Conservation (phyloP, 2,888 invertebrate species). For the Scaptodrosophila latifasciaeformis region DNA sequence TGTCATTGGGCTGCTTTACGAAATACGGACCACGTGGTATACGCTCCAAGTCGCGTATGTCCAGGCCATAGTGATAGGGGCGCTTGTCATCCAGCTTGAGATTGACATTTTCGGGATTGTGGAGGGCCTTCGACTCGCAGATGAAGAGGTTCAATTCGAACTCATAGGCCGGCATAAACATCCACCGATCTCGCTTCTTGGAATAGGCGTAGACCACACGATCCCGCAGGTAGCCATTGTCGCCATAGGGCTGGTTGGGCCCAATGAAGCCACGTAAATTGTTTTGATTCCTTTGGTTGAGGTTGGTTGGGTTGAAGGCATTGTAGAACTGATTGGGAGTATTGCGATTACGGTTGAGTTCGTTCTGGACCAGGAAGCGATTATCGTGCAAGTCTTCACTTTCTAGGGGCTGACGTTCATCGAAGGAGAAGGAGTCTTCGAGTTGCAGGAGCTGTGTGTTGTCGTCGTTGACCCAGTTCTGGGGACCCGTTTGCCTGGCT, state of each 20-base stretch:
- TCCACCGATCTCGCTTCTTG: slow-evolving; percentile 85
- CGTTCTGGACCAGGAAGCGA: slow-evolving; percentile 69
- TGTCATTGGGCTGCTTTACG: slow-evolving; percentile 87
- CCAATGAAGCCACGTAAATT: slow-evolving; percentile 63
- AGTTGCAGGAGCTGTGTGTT: slow-evolving; percentile 85
- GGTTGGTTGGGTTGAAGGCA: slow-evolving; percentile 42
- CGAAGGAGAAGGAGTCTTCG: slow-evolving; percentile 88
- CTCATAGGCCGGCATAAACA: slow-evolving; percentile 87
- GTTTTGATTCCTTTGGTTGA: slow-evolving; percentile 62
- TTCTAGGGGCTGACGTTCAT: slow-evolving; percentile 76
- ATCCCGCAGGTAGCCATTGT: slow-evolving; percentile 78
- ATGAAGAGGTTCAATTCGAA: slow-evolving; percentile 87
- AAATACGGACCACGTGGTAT: slow-evolving; percentile 93
- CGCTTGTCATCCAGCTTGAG: slow-evolving; percentile 85
- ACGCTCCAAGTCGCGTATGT: slow-evolving; percentile 85
- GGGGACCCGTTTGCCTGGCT: slow-evolving; percentile 83
- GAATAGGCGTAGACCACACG: slow-evolving; percentile 88
- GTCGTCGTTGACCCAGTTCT: slow-evolving; percentile 91
- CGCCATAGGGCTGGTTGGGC: slow-evolving; percentile 56
- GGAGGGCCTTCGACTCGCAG: slow-evolving; percentile 80
- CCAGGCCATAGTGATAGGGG: slow-evolving; percentile 89
- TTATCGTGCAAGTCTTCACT: slow-evolving; percentile 73
- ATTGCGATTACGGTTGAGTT: slow-evolving; percentile 49
- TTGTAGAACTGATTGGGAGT: slow-evolving; percentile 65
- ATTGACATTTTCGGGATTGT: slow-evolving; percentile 80